Percentiles rank a stretch among this genome's conserved stretches.
phyloP scores from a whole-genome alignment of 2,113 vertebrate genomes.

The Typhlomys cinereus region DNA sequence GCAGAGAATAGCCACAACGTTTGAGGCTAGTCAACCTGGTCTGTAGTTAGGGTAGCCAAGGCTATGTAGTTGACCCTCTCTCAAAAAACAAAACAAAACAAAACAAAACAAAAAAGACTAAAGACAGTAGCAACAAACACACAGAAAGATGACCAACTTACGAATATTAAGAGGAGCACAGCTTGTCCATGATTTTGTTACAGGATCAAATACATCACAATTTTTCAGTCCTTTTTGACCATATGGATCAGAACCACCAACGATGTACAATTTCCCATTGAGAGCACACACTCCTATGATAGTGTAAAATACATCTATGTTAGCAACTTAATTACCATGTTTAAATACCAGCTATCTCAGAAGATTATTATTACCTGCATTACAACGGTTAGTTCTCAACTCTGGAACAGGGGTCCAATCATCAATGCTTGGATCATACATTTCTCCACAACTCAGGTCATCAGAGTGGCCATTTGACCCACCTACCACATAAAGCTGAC shows the following conservation, averaged over 20 bases:
- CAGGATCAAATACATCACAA: slow-evolving; percentile 96
- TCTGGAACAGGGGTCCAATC: slow-evolving; percentile 96
- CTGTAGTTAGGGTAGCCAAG: neutral
- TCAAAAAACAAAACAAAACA: neutral
- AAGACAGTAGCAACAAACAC: no score
- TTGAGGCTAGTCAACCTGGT: neutral
- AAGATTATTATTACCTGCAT: slow-evolving; percentile 89
- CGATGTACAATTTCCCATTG: slow-evolving; percentile 94
- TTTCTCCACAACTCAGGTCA: slow-evolving; percentile 97
- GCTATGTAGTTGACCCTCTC: neutral
- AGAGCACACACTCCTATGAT: slow-evolving; percentile 94
- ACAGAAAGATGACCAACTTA: slow-evolving; percentile 79
- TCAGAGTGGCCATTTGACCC: slow-evolving; percentile 98
- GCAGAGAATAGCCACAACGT: neutral
- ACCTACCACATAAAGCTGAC: slow-evolving; percentile 96
- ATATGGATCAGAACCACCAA: slow-evolving; percentile 98
- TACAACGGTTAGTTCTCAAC: slow-evolving; percentile 97
- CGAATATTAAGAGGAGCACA: slow-evolving; percentile 96
- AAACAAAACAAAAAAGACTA: neutral
- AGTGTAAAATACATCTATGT: neutral
- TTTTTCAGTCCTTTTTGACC: slow-evolving; percentile 99
- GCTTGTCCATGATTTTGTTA: slow-evolving; percentile 94
- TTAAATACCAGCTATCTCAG: neutral
- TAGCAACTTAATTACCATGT: neutral
- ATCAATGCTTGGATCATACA: slow-evolving; percentile 92